Percentiles rank a stretch among this genome's conserved stretches.
phyloP scores from a whole-genome alignment of 2,113 vertebrate genomes.

The Acinonyx jubatus region DNA sequence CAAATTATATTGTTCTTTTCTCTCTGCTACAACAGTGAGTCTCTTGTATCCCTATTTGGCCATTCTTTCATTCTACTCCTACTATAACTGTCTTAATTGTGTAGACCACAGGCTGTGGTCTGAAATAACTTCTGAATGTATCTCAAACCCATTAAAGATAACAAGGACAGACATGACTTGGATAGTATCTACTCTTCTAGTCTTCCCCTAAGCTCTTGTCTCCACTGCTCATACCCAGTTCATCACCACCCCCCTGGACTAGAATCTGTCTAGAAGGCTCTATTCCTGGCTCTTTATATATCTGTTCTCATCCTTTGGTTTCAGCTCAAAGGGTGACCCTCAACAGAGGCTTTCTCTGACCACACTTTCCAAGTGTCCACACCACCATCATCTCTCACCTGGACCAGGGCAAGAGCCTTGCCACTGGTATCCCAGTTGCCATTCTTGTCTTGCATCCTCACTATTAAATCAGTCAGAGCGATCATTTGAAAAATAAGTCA shows the following conservation, averaged over 20 bases:
- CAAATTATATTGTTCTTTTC: neutral
- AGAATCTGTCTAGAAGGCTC: accelerated
- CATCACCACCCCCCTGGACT: no score
- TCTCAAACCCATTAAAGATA: neutral
- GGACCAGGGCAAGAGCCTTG: neutral
- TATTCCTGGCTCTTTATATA: neutral
- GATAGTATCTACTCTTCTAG: neutral
- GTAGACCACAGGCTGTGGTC: neutral
- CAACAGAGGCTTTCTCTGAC: neutral
- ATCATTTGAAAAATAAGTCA: neutral
- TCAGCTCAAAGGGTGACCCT: neutral
- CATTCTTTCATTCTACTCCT: neutral
- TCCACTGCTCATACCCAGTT: no score
- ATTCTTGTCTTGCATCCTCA: neutral
- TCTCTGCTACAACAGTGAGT: neutral
- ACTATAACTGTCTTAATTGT: neutral
- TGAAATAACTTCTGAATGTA: neutral
- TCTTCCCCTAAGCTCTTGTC: neutral
- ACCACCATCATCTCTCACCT: neutral
- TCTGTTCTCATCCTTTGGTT: neutral
- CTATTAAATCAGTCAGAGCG: neutral
- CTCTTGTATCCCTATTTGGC: neutral
- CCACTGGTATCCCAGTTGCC: no score
- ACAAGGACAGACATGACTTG: neutral
- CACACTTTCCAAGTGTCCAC: neutral